phyloP scores from a whole-genome alignment of 2,113 vertebrate species.

The Notothenia coriiceps region DNA sequence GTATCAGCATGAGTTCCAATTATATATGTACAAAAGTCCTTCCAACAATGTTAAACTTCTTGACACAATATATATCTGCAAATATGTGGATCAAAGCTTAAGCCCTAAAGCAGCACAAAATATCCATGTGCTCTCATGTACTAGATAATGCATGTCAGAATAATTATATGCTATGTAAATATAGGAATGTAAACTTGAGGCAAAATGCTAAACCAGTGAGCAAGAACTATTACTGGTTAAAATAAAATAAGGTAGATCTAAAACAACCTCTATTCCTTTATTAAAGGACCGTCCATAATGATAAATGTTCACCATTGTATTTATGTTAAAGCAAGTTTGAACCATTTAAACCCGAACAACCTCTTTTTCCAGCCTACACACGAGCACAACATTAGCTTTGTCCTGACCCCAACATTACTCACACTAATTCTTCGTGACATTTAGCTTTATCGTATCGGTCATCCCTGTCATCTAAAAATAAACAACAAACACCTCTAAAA shows the following conservation, averaged over 20 bases:
- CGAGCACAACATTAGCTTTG: constrained; percentile 41
- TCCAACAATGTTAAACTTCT: not conserved
- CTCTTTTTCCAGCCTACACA: not conserved
- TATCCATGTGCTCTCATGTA: not conserved
- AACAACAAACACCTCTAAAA: constrained; percentile 35
- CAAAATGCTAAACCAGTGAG: not conserved
- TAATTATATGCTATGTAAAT: constrained; percentile 11
- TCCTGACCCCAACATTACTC: constrained; percentile 40
- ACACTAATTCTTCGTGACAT: constrained; percentile 54
- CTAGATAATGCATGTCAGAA: not conserved
- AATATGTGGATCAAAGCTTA: not conserved
- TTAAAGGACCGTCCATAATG: not conserved
- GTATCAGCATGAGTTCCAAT: not conserved
- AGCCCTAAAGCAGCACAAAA: not conserved
- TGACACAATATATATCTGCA: not conserved
- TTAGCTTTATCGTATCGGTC: constrained; percentile 35
- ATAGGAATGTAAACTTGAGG: not conserved
- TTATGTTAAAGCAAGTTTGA: constrained; percentile 23
- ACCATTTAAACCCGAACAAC: not conserved
- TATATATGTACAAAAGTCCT: not conserved
- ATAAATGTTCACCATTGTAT: not conserved
- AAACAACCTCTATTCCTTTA: not conserved
- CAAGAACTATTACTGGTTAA: not conserved
- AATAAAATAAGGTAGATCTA: not conserved
- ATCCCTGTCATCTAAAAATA: constrained; percentile 55